Percentiles rank a stretch among this genome's conserved stretches.
These are phyloP conservation scores for Gnathonemus longibarbis DNA, from an alignment of 2,113 vertebrate genomes.

Conservation along the genomic window DNA sequence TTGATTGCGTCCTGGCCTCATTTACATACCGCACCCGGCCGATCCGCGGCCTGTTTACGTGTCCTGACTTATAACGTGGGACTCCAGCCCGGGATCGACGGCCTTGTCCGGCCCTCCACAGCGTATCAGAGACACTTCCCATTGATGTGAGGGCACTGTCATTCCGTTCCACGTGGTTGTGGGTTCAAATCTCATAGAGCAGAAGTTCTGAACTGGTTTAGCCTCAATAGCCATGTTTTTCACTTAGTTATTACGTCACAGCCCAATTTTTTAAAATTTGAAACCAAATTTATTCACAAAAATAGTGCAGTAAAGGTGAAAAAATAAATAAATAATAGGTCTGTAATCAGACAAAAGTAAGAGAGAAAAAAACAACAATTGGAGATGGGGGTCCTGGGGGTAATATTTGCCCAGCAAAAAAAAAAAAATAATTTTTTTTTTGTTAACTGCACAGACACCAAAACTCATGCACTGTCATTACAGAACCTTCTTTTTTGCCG, in stretches of 20 bases:
- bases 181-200: neutral
- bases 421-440: neutral
- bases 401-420: neutral
- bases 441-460: neutral
- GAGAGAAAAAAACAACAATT: neutral
- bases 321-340: neutral
- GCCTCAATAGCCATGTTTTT: neutral
- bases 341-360: neutral
- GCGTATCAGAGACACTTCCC: neutral
- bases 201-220: neutral
- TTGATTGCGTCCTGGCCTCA: slow-evolving; percentile 5
- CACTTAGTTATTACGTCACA: neutral
- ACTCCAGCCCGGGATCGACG: neutral
- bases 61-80: neutral
- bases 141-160: neutral
- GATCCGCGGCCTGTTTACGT: neutral
- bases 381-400: neutral
- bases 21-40: neutral
- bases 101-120: neutral
- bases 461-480: neutral
- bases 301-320: neutral
- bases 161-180: neutral
- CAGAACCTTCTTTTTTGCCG: neutral
- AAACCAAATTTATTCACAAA: neutral
- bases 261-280: neutral